Base-by-base conservation (phyloP, 2,888 invertebrate species). In the Escarpia spicata region DNA sequence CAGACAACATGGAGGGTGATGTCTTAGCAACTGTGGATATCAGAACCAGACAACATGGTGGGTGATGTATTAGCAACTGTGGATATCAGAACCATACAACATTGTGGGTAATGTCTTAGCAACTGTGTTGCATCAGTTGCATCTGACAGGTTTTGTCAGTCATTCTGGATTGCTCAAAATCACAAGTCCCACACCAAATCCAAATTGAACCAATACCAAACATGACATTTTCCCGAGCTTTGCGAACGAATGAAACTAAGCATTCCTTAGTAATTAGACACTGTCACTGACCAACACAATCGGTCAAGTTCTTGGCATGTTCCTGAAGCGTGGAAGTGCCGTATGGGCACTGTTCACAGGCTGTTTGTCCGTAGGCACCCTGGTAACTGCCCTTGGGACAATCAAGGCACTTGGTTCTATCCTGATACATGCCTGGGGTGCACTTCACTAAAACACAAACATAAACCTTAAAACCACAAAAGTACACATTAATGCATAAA, bases 301-400 rank as follows among this genome's bases (percentile, higher is more conserved):
- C 93, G 58, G 93, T 91, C 52, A 91, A 90, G 92, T 93, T 93
- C 44, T 92, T 94, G 43, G 95, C 93, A 90, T 94, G 93, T 19
- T 58, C 92, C 37, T 75, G 52, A 10, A 92, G 45, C 31, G 95
- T 95, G 60, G 94, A 94, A 37, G 93, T 93, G 52, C 94, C 95
- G n/a, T 44, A 0, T 8, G 94, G 95, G 95, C 96, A 96, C 9
- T 92, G 91, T 37, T 93, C 94, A 94, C 96, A 96, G 9, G 93
- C 37, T 9, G 93, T 93, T 91, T 95, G 95, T 92, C 94, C 95
- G 58, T 95, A 95, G 31, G 93, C 91, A 89, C 94, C 94, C 93
- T 95, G 95, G 93, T 95, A 96, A 15, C 93, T 94, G 9, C 96
- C 96, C 43, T 93, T 90, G 12, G 95, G 95, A 93, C 96, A 96